Evolutionary conservation across 1,140 invertebrate species (phyloP), one percentile per base, ranked within the genome.

Genomic region (Trichonephila clavata): DNA sequence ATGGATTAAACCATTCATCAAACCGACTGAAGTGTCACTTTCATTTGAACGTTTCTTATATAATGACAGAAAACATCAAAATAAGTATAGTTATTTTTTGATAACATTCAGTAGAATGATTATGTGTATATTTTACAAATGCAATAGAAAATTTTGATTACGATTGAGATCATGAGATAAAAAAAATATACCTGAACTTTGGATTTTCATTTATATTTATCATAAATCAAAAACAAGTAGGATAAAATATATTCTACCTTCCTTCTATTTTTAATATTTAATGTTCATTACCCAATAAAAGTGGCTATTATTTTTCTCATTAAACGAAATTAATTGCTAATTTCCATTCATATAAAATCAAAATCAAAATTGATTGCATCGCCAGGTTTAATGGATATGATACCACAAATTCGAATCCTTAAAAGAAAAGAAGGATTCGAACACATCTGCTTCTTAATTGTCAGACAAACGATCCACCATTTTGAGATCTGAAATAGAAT

Each of bases 391-490:
- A 77, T 77, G 71, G 32, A 77, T 32, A 18, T 77, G 0, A 77
- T 77, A 27, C 71, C 16, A 20, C 27, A 77, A 77, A 39, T 6
- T 6, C 10, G 16, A 32, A 77, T 18, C 7, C 50, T 10, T 10
- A 50, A 50, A 50, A 50, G 0, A 50, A 50, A 77, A 77, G 18
- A 77, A 77, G 14, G 27, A 32, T 27, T 77, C 27, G 16, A 77
- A 77, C 32, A 32, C 71, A 39, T 77, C 71, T 77, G 71, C 27
- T 77, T 32, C 71, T 77, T 77, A 77, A 77, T 77, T 77, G 71
- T 32, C 71, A 32, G 71, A 77, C 71, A 77, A 77, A 77, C 71
- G 71, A 77, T 18, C 16, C 5, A 5, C 27, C 71, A 77, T 32
- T 77, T 77, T 27, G 27, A 39, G 71, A 77, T 32, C 14, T 39